Percentiles rank a stretch among this genome's conserved stretches.
These are phyloP conservation scores for Myotis planiceps DNA, from an alignment of 2,797 vertebrate genomes.

Conservation along the genomic window DNA sequence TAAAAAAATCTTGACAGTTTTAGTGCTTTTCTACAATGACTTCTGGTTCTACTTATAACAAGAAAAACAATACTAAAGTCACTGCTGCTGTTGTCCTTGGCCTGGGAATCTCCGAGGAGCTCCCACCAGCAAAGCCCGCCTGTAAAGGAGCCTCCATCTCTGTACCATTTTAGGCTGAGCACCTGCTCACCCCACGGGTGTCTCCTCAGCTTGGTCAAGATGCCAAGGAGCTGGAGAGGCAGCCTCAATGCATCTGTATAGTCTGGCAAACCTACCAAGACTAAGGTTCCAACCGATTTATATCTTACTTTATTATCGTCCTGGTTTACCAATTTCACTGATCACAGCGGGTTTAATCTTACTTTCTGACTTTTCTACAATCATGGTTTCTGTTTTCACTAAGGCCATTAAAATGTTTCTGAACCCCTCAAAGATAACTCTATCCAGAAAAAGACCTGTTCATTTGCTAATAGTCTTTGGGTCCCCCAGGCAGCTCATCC, in stretches of 20 bases:
- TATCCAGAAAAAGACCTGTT: conserved; percentile 76
- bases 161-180: not conserved
- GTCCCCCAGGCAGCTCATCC: conserved; percentile 71
- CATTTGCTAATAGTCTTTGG: conserved; percentile 69
- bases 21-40: not conserved
- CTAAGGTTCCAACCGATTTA: not conserved
- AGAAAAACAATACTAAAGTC: not conserved
- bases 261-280: not conserved
- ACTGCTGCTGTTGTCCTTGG: not conserved
- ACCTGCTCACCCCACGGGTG: not conserved
- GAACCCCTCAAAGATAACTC: conserved; percentile 73
- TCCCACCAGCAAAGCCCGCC: not conserved
- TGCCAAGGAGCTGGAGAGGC: not conserved
- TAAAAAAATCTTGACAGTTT: conserved; percentile 11
- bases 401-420: not conserved
- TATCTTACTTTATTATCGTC: not conserved
- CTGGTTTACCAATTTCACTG: not conserved
- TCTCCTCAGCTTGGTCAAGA: not conserved
- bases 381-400: not conserved
- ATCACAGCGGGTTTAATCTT: not conserved
- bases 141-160: not conserved
- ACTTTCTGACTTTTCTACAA: not conserved
- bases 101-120: not conserved
- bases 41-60: not conserved
- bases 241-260: not conserved